Percentiles rank a stretch among this genome's conserved stretches.
These are phyloP conservation scores for Pangasius larnaudii DNA, from an alignment of 2,797 vertebrate genomes.

Conservation along the genomic window DNA sequence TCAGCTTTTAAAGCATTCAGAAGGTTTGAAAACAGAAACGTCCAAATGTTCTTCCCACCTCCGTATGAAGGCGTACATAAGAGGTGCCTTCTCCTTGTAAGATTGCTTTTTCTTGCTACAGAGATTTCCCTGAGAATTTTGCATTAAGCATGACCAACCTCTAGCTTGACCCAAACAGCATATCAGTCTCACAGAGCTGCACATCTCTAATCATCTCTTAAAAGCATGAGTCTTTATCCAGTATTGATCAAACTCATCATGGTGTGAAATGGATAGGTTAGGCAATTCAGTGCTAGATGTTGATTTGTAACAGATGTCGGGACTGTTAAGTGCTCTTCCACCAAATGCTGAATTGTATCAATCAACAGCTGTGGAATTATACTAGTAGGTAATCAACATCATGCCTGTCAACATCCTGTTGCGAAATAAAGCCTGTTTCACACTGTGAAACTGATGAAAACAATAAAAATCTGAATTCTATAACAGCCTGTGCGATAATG, in stretches of 20 bases:
- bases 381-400: neutral
- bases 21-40: slow-evolving; percentile 5
- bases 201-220: neutral
- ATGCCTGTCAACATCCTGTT: neutral
- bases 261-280: neutral
- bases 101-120: neutral
- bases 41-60: neutral
- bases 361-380: neutral
- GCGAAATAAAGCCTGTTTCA: neutral
- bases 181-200: neutral
- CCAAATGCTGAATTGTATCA: neutral
- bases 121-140: neutral
- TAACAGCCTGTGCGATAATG: neutral
- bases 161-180: neutral
- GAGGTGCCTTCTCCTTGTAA: neutral
- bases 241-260: neutral
- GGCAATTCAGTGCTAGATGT: neutral
- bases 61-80: neutral
- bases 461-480: neutral
- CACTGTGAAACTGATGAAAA: neutral
- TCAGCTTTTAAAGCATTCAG: neutral
- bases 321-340: neutral
- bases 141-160: neutral
- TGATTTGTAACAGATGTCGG: neutral
- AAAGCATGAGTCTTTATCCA: neutral